These are phyloP conservation scores for Thelohanellus kitauei DNA, from an alignment of 30 jellyfish, hydroid and myxozoan species.

Conservation along the genomic window DNA sequence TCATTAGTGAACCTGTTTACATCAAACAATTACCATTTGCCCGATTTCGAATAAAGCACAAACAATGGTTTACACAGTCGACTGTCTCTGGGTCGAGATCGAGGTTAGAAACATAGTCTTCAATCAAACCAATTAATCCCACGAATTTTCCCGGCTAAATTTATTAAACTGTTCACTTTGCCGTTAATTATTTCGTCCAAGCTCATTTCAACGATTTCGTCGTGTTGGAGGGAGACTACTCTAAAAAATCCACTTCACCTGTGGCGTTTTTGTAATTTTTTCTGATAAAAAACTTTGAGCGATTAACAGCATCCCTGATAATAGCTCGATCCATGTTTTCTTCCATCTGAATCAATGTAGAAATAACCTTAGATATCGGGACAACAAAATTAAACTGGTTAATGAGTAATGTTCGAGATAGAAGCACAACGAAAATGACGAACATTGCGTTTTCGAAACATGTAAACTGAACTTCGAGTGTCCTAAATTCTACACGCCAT, in stretches of 20 bases:
- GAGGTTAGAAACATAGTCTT: constrained; percentile 38
- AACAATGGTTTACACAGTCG: constrained; percentile 64
- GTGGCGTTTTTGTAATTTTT: too few species aligned
- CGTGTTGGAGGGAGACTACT: too few species aligned
- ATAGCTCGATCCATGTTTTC: constrained; percentile 69
- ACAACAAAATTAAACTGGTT: constrained; percentile 27
- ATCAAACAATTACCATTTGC: constrained; percentile 36
- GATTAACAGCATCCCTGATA: constrained; percentile 39
- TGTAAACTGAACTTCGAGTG: constrained; percentile 89
- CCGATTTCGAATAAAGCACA: constrained; percentile 26
- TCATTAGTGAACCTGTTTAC: constrained; percentile 20
- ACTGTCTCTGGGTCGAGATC: constrained; percentile 72
- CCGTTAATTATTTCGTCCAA: constrained; percentile 56
- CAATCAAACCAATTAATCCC: constrained; percentile 55
- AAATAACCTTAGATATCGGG: constrained; percentile 57
- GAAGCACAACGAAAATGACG: constrained; percentile 57
- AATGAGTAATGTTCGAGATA: constrained; percentile 58
- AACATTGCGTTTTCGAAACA: constrained; percentile 91
- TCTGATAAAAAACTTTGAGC: constrained; percentile 37
- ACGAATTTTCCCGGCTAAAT: constrained; percentile 58
- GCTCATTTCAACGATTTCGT: constrained; percentile 26
- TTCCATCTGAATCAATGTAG: constrained; percentile 23
- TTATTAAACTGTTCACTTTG: constrained; percentile 10
- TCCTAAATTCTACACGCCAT: constrained; percentile 84
- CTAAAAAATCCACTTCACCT: too few species aligned